Conservation (phyloP, 2,797 vertebrate species). For the Peromyscus attwateri region DNA sequence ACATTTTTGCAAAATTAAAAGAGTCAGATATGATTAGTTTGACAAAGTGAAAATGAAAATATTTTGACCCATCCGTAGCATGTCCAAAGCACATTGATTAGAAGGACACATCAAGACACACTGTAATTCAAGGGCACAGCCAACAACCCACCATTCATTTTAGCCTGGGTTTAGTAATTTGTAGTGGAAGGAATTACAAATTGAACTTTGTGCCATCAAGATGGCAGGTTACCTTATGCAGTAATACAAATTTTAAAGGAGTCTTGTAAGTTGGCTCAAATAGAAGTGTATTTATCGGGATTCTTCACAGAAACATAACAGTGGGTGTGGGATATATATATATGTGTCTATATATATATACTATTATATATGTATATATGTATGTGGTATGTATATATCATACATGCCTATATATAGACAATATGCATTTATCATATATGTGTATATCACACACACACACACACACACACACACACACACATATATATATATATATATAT, state of each 20-base stretch:
- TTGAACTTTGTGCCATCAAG: conserved; percentile 21
- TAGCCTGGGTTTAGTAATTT: not conserved
- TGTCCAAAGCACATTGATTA: not conserved
- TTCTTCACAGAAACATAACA: not conserved
- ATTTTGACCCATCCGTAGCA: conserved; percentile 20
- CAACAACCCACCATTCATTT: not conserved
- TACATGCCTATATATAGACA: not conserved
- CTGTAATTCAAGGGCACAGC: not conserved
- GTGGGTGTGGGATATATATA: not conserved
- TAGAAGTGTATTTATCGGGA: not conserved
- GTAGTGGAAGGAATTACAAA: not conserved
- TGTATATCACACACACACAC: no score
- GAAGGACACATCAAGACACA: not conserved
- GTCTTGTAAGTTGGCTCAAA: not conserved
- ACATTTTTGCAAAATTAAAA: conserved; percentile 48
- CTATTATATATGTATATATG: not conserved
- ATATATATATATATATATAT: not conserved
- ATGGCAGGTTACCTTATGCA: not conserved
- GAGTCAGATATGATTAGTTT: not conserved
- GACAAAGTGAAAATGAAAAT: conserved; percentile 67
- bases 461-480: no score
- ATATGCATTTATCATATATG: not conserved
- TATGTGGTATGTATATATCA: not conserved
- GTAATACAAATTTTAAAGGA: not conserved
- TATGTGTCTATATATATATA: rapidly evolving